A percentile compares a stretch with the other conserved stretches of the same genome.
These are phyloP conservation scores for Isaurus tuberculatus DNA, from an alignment of 92 coral and sea anemone genomes.

Conservation along the genomic window DNA sequence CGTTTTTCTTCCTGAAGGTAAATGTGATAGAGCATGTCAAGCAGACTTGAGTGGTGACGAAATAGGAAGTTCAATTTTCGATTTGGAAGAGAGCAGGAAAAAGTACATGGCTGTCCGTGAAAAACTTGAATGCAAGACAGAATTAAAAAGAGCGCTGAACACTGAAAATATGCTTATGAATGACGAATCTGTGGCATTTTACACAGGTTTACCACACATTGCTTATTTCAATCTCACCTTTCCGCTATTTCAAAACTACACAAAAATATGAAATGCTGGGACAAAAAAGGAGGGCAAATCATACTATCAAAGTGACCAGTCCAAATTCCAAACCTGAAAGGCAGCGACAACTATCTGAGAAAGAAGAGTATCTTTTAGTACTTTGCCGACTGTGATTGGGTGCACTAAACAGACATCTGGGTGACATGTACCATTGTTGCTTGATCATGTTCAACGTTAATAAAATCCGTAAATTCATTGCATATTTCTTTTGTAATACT, in stretches of 20 bases:
- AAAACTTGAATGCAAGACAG: slow-evolving; percentile 51
- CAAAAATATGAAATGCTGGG: slow-evolving; percentile 40
- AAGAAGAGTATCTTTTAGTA: slow-evolving; percentile 36
- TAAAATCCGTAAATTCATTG: background rate
- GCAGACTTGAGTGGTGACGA: slow-evolving; percentile 56
- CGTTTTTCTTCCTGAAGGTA: slow-evolving; percentile 9
- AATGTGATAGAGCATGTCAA: slow-evolving; percentile 43
- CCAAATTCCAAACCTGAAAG: slow-evolving; percentile 37
- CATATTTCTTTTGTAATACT: background rate
- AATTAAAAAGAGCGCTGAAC: slow-evolving; percentile 53
- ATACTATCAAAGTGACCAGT: slow-evolving; percentile 23
- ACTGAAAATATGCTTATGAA: slow-evolving; percentile 45
- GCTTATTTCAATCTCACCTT: slow-evolving; percentile 41
- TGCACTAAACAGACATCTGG: slow-evolving; percentile 43
- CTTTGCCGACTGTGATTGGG: slow-evolving; percentile 38
- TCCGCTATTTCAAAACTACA: slow-evolving; percentile 35
- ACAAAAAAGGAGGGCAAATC: slow-evolving; percentile 36
- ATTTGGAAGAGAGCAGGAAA: slow-evolving; percentile 36
- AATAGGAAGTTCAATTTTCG: slow-evolving; percentile 41
- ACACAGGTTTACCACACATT: slow-evolving; percentile 50
- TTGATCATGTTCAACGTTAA: background rate
- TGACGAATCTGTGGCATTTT: slow-evolving; percentile 50
- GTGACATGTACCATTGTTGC: background rate
- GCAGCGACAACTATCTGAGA: slow-evolving; percentile 27
- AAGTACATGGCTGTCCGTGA: slow-evolving; percentile 28